Evolutionary conservation across 2,113 vertebrate genomes (phyloP).

Genomic region (human (Homo sapiens)): DNA sequence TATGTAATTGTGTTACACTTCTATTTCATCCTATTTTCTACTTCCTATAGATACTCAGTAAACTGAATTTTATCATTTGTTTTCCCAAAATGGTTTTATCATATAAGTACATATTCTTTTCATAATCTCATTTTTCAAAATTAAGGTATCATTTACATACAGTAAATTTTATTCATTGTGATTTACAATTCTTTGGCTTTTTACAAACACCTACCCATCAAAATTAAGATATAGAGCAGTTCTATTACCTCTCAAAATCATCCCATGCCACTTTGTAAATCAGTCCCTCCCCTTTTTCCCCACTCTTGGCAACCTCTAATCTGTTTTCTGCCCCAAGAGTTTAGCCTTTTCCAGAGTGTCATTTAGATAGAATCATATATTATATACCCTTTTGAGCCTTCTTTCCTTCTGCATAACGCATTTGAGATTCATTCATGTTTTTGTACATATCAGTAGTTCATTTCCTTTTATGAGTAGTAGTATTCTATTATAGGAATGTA

Average conservation of each 20-base stretch:
- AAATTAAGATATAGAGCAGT: not conserved
- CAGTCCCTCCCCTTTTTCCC: no score
- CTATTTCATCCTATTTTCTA: conserved; percentile 9
- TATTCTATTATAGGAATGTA: not conserved
- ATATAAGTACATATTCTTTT: not conserved
- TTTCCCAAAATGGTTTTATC: conserved; percentile 26
- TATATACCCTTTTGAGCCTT: not conserved
- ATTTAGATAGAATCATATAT: not conserved
- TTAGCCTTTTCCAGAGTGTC: not conserved
- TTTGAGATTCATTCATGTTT: not conserved
- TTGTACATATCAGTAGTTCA: not conserved
- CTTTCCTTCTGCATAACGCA: not conserved
- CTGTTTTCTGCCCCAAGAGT: not conserved
- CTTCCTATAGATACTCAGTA: not conserved
- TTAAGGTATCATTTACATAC: not conserved
- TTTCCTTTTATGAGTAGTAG: not conserved
- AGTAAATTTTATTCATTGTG: not conserved
- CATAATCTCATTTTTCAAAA: conserved; percentile 6
- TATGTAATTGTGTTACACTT: not conserved
- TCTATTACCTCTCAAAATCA: not conserved
- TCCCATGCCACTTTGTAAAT: not conserved
- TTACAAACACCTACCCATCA: not conserved
- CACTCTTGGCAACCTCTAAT: not conserved
- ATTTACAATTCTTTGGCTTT: not conserved
- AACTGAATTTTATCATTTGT: not conserved